Evolutionary conservation across 1,140 invertebrate genomes (phyloP).

Genomic region (Rhynchophorus ferrugineus): DNA sequence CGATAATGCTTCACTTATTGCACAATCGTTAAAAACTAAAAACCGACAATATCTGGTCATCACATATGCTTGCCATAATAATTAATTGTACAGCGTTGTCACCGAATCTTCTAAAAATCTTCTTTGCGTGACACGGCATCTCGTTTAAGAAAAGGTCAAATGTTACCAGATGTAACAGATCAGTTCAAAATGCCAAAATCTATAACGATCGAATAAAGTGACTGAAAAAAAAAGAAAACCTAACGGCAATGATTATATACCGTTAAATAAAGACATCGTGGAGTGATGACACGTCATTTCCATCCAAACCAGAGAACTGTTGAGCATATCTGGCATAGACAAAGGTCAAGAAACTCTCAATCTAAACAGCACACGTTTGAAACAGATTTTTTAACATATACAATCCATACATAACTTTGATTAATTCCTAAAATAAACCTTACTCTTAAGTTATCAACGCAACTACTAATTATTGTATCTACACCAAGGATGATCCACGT

Average conservation of each 20-base stretch:
- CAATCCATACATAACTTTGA: not conserved
- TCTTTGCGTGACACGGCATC: no score
- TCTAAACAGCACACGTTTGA: conserved; percentile 5
- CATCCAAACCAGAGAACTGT: not conserved
- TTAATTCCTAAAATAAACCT: not conserved
- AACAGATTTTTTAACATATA: not conserved
- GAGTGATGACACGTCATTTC: conserved; percentile 1
- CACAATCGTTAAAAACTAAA: no score
- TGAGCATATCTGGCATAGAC: not conserved
- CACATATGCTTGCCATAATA: no score
- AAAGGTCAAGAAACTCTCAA: conserved; percentile 9
- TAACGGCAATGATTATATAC: not conserved
- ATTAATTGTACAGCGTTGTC: no score
- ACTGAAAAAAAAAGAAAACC: no score
- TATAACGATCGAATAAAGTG: not conserved
- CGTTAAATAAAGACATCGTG: not conserved
- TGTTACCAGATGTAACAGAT: not conserved
- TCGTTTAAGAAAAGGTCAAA: not conserved
- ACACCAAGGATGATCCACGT: not conserved
- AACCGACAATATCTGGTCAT: no score
- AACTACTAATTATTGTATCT: not conserved
- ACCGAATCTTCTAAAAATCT: no score
- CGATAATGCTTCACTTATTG: no score
- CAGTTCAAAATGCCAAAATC: not conserved
- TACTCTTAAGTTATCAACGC: not conserved